A percentile compares a stretch with the other conserved stretches of the same genome.
These are phyloP conservation scores for Ursus arctos DNA, from an alignment of 2,113 vertebrate species.

Conservation along the genomic window DNA sequence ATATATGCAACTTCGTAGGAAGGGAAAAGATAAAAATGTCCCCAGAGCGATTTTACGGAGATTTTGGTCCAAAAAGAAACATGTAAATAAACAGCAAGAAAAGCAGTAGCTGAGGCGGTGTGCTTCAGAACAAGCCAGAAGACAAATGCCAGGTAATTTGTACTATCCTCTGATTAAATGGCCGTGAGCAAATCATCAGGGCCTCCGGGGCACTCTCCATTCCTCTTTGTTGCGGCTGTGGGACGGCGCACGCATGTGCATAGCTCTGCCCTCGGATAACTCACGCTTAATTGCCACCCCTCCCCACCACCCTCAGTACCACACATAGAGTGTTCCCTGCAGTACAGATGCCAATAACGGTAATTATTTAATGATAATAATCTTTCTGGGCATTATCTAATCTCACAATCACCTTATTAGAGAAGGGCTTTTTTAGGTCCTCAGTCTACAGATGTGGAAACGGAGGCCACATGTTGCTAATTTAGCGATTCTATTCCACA, in stretches of 20 bases:
- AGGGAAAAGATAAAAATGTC: conserved; percentile 84
- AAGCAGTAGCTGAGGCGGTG: conserved; percentile 78
- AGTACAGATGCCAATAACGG: neutral
- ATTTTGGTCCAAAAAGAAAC: conserved; percentile 83
- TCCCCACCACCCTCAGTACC: neutral
- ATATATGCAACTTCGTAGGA: conserved; percentile 85
- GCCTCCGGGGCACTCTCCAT: neutral
- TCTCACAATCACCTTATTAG: neutral
- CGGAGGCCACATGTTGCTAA: neutral
- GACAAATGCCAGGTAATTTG: conserved; percentile 73
- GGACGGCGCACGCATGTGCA: neutral
- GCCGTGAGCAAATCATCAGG: conserved; percentile 14
- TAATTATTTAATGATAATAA: neutral
- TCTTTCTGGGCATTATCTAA: neutral
- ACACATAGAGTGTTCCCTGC: rapidly evolving
- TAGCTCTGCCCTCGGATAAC: neutral
- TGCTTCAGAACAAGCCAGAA: conserved; percentile 72
- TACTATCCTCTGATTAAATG: conserved; percentile 73
- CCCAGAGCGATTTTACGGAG: conserved; percentile 85
- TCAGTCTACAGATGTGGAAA: neutral
- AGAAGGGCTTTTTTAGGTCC: neutral
- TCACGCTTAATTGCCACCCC: neutral
- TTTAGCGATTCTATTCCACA: neutral
- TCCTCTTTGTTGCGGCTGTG: neutral
- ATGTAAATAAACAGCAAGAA: conserved; percentile 86